Evolutionary conservation across 2,888 invertebrate genomes (phyloP), one percentile per base, ranked within the genome.

Genomic region (Automeris io): DNA sequence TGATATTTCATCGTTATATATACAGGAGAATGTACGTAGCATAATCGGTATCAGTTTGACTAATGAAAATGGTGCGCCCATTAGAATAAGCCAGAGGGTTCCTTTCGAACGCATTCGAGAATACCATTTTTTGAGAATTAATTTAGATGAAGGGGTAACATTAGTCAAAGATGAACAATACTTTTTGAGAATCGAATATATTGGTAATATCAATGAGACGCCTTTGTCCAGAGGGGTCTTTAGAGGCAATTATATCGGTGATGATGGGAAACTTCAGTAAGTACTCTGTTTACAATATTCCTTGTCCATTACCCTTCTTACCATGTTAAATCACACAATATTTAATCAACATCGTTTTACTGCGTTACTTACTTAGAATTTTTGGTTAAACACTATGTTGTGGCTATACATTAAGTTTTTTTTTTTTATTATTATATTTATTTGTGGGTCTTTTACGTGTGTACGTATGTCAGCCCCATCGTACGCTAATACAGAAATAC

Each of bases 201-300:
- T 82, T 2, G 86, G 86, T 2, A 79, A 80, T 37, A 85, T 85
- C 5, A 85, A 86, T 45, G 83, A 81, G 43, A 80, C 82, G 7
- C 86, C 86, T 6, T 47, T 86, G 0, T 75, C 75, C 0, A 59
- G 85, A 62, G 85, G 85, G 3, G 70, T 86, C 1, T 86, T 86
- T 25, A 69, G 86, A 59, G 85, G 86, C 16, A 75, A 65, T 36
- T 79, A 83, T 24, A 64, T 23, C 16, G 79, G 66, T 9, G 47
- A 45, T 7, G 54, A 61, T 45, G 76, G 76, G 4, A 59, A 42
- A 37, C 22, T 53, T 13, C 78, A 71, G 85, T 86, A 45, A 75
- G 82, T 45, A 37, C 3, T 25, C 4, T 7, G 8, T 24, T 12
- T n/a, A n/a, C n/a, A n/a, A n/a, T n/a, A n/a, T n/a, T n/a, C n/a